Conservation (phyloP, 1,140 invertebrate species). For the honey bee (Apis mellifera) region DNA sequence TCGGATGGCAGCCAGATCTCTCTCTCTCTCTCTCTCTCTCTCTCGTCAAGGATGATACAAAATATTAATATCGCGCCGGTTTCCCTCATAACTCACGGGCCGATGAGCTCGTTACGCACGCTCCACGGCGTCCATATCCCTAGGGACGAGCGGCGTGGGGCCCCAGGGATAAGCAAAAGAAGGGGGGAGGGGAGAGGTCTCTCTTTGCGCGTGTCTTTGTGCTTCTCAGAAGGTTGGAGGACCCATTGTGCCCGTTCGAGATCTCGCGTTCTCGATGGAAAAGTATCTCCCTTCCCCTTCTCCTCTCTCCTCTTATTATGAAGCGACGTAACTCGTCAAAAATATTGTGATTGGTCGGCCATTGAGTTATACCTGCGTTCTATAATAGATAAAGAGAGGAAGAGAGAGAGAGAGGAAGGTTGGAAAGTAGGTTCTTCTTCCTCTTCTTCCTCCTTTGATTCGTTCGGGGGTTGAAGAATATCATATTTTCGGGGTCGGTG, state of each 20-base stretch:
- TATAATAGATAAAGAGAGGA: slow-evolving; percentile 23
- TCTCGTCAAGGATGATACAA: slow-evolving; percentile 80
- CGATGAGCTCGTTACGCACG: slow-evolving; percentile 80
- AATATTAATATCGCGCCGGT: slow-evolving; percentile 81
- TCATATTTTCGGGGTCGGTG: slow-evolving; percentile 64
- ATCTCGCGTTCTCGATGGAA: slow-evolving; percentile 38
- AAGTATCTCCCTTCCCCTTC: slow-evolving; percentile 29
- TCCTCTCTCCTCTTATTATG: slow-evolving; percentile 70
- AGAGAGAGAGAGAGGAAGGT: neutral
- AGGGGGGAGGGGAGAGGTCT: slow-evolving; percentile 8
- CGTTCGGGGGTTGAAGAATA: slow-evolving; percentile 52
- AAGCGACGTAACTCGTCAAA: slow-evolving; percentile 80
- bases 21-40: neutral
- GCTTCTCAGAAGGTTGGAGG: slow-evolving; percentile 67
- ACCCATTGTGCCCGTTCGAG: slow-evolving; percentile 71
- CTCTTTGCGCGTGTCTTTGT: slow-evolving; percentile 76
- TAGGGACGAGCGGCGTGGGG: slow-evolving; percentile 68
- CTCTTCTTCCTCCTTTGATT: neutral
- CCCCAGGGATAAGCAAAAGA: slow-evolving; percentile 76
- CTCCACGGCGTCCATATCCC: slow-evolving; percentile 76
- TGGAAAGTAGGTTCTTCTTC: slow-evolving; percentile 51
- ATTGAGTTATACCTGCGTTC: slow-evolving; percentile 68
- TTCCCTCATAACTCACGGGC: slow-evolving; percentile 81
- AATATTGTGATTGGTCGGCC: slow-evolving; percentile 81
- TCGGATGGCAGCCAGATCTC: slow-evolving; percentile 52